Conservation (phyloP, 2,888 invertebrate genomes). For the Copidosoma aretas region DNA sequence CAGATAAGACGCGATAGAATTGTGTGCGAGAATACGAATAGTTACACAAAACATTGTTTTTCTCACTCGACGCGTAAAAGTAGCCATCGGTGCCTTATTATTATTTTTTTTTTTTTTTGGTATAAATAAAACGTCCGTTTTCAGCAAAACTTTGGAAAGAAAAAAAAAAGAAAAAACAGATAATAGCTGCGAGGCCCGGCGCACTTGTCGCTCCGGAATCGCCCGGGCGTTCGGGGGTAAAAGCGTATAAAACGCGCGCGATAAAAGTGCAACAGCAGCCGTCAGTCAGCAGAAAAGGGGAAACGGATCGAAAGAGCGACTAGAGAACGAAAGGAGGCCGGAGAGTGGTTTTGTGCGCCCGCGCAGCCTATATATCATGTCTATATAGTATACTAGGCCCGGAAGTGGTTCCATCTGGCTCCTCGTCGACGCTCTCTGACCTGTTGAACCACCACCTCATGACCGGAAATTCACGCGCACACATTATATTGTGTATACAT, state of each 20-base stretch:
- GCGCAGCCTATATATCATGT: too few relatives aligned
- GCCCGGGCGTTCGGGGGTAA: neutral
- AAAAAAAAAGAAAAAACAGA: too few relatives aligned
- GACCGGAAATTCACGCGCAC: constrained; percentile 61
- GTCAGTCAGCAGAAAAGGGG: neutral
- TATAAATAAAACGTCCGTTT: too few relatives aligned
- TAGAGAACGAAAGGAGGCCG: neutral
- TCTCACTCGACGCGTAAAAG: too few relatives aligned
- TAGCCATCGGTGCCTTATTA: too few relatives aligned
- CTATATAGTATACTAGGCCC: constrained; percentile 43
- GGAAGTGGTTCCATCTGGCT: constrained; percentile 63
- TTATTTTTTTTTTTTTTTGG: too few relatives aligned
- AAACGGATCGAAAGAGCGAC: neutral
- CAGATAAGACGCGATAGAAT: too few relatives aligned
- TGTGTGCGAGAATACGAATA: too few relatives aligned
- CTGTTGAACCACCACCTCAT: constrained; percentile 63
- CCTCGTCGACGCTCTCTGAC: constrained; percentile 61
- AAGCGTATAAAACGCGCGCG: neutral
- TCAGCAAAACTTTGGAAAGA: too few relatives aligned
- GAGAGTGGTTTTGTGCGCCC: too few relatives aligned
- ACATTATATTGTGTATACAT: too few relatives aligned
- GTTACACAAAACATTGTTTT: too few relatives aligned
- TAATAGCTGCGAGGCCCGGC: neutral
- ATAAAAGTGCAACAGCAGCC: neutral
- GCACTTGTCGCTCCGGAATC: neutral